Base-by-base conservation (phyloP, 2,113 vertebrate genomes). In the Sander vitreus region DNA sequence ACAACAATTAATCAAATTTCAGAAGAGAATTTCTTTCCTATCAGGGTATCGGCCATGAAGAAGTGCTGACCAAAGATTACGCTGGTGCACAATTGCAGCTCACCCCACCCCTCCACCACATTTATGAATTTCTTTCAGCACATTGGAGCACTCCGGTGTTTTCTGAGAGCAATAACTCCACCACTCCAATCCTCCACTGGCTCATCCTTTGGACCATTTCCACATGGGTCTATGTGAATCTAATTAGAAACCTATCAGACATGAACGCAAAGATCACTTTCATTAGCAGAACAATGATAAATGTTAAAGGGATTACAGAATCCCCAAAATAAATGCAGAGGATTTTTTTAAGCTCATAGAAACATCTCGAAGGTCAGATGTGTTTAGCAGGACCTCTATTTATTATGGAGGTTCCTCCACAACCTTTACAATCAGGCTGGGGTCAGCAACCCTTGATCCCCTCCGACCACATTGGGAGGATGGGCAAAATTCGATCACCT, bases 1-100 rank as follows among this genome's bases (percentile, higher is more conserved):
- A 80, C 79, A 50, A 83, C 88, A 88, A 93, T 93, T 93, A 93
- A 93, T 93, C 92, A 93, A 88, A 92, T 94, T 92, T 93, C 84
- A 89, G 85, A 83, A 47, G 87, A 93, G 88, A 68, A 89, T 89
- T 87, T 90, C 80, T 83, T 89, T 71, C 76, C 87, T 71, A 74
- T 89, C 84, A 62, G 60, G 14, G 84, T 80, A 87, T 84, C 68
- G 84, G 87, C 86, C 81, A 12, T 83, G 90, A 85, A 85, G 89
- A 93, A 93, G 87, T 92, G 92, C 91, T 93, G 91, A 94, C 87
- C 86, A 64, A 71, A 91, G 89, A 93, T 87, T 90, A 79, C 84
- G 45, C 62, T 27, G 78, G 78, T 73, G 88, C 86, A 73, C 86
- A 15, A 73, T 74, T 79, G 79, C 78, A 63, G 71, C 88, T 65